phyloP scores from a whole-genome alignment of 2,888 invertebrate genomes.

The Griposia aprilina region DNA sequence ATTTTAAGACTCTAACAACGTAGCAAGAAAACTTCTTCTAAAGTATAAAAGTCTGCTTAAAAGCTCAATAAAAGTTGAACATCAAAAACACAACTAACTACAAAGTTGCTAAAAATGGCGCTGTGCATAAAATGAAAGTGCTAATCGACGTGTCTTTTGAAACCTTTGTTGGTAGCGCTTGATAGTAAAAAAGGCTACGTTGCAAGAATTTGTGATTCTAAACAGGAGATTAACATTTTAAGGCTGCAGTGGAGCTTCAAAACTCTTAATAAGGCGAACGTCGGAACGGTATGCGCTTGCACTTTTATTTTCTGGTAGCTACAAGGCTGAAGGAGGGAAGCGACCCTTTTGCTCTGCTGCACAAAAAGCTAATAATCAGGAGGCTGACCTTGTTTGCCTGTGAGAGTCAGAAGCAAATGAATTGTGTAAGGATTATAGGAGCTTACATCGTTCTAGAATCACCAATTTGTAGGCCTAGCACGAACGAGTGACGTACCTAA shows the following conservation, averaged over 20 bases:
- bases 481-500: background rate
- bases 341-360: too few species aligned
- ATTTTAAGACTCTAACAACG: constrained; percentile 26
- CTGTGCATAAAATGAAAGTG: background rate
- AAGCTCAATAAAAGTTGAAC: constrained; percentile 15
- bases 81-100: constrained; percentile 14
- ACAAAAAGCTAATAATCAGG: background rate
- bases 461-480: background rate
- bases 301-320: background rate
- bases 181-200: background rate
- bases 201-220: constrained; percentile 29
- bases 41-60: constrained; percentile 33
- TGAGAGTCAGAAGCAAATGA: background rate
- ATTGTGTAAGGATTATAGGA: background rate
- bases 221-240: constrained; percentile 27
- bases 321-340: background rate
- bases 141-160: constrained; percentile 13
- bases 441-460: background rate
- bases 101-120: constrained; percentile 6
- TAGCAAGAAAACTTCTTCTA: constrained; percentile 5
- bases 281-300: background rate
- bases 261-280: background rate
- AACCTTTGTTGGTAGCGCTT: background rate
- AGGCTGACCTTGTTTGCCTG: background rate
- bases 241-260: background rate